A percentile compares a stretch with the other conserved stretches of the same genome.
phyloP scores from a whole-genome alignment of 2,888 invertebrate genomes.

The Platycnemis pennipes region DNA sequence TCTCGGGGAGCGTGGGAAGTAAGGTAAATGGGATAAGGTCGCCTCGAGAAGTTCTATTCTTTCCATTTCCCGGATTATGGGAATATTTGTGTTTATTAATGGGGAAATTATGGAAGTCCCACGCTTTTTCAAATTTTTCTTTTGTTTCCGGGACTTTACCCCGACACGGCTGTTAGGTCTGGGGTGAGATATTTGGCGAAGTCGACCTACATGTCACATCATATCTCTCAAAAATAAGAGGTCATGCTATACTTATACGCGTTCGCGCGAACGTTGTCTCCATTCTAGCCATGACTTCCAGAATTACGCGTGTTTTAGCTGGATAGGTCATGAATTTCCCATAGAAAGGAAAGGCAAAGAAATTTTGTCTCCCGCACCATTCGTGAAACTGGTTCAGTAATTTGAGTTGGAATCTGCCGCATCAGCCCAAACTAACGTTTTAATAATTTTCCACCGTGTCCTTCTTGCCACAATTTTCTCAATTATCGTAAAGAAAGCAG shows the following conservation, averaged over 20 bases:
- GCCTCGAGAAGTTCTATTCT: neutral
- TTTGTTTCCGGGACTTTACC: neutral
- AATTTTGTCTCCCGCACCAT: neutral
- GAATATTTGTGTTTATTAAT: constrained; percentile 28
- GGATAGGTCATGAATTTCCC: neutral
- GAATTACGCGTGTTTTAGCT: neutral
- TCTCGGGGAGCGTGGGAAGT: constrained; percentile 17
- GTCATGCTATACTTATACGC: neutral
- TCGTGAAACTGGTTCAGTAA: neutral
- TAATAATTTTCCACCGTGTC: neutral
- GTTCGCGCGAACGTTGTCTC: neutral
- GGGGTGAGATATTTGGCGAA: neutral
- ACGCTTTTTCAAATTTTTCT: neutral
- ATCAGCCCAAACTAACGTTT: neutral
- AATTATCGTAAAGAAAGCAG: too few species aligned
- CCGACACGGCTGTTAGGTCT: neutral
- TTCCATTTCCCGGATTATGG: neutral
- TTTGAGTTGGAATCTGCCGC: neutral
- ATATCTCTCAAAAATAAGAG: neutral
- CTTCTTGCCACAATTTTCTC: too few species aligned
- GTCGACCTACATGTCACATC: neutral
- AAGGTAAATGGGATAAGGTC: constrained; percentile 34
- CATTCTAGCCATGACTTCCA: neutral
- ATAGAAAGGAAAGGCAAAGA: neutral
- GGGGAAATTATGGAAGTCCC: neutral